Evolutionary conservation across 1,140 invertebrate species (phyloP), one percentile per base, ranked within the genome.

Genomic region (Calephelis nemesis): DNA sequence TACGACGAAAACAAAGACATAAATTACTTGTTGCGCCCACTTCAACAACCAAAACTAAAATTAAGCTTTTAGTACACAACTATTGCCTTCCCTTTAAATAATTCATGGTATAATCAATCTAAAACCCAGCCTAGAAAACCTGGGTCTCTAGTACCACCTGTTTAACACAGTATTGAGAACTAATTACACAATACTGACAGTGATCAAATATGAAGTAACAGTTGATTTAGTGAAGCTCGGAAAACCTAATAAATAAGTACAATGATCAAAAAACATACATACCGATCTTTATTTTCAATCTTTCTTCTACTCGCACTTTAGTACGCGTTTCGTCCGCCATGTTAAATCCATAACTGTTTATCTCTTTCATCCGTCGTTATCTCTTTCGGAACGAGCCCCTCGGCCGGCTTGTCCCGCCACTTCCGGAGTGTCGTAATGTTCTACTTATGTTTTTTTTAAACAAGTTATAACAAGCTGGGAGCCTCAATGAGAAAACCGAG

Each of bases 211-310:
- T 39, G 39, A 6, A 42, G 12, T 60, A n/a, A 60, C n/a, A 60
- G 30, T 40, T 60, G 10, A 10, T 39, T 12, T 40, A 39, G n/a
- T 12, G 39, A 60, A 60, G n/a, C 11, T 40, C 39, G 11, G 11
- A 12, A 39, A 40, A 40, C n/a, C 11, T 45, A 63, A 67, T 62
- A 64, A 50, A 58, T 62, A 65, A 47, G 12, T 62, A 49, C 63
- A 74, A 71, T 63, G 63, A 12, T 19, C 60, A 62, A 71, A 79
- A 79, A 76, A 63, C 67, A 68, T 92, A 94, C 94, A 91, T 94
- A 96, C 96, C 96, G 85, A 97, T 96, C 95, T 96, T 97, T 86
- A 96, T 96, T 95, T 95, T 96, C 91, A 97, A 94, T 92, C 95
- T 94, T 94, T 97, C 96, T 91, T 96, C 95, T 92, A 96, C 94